Percentiles rank a stretch among this genome's conserved stretches.
Evolutionary conservation across 2,113 vertebrate genomes (phyloP).

Genomic region (Hydrochoerus hydrochaeris): DNA sequence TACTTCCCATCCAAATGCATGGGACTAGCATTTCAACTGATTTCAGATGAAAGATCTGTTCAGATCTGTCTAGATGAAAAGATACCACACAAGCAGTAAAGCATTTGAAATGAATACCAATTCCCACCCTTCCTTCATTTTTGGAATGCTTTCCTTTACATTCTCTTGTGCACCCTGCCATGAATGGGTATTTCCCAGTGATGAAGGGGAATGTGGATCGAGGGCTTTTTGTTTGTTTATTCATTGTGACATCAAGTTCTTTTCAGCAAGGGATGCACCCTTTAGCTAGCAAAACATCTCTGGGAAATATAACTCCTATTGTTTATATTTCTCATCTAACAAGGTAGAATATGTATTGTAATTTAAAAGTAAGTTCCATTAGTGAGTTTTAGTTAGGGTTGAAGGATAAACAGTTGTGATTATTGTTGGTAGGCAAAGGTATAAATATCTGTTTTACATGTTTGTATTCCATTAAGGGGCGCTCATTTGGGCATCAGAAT

Average conservation of each 20-base stretch:
- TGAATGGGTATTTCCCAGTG: background rate
- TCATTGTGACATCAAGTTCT: slow-evolving; percentile 74
- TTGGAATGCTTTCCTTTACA: background rate
- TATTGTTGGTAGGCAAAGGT: slow-evolving; percentile 57
- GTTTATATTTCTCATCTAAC: slow-evolving; percentile 67
- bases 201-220: background rate
- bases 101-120: slow-evolving; percentile 25
- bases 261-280: slow-evolving; percentile 66
- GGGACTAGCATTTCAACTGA: background rate
- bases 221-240: slow-evolving; percentile 64
- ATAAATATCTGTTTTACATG: slow-evolving; percentile 71
- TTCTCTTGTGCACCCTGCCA: background rate
- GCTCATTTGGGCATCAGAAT: slow-evolving; percentile 1
- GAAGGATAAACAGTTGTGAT: slow-evolving; percentile 78
- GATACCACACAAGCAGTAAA: background rate
- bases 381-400: slow-evolving; percentile 70
- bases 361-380: slow-evolving; percentile 74
- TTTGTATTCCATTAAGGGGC: slow-evolving; percentile 21
- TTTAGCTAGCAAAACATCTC: slow-evolving; percentile 49
- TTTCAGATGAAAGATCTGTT: no score
- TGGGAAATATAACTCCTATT: slow-evolving; percentile 39
- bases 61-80: background rate
- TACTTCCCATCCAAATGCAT: background rate
- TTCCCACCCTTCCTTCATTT: slow-evolving; percentile 37
- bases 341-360: slow-evolving; percentile 63